Evolutionary conservation across 2,888 invertebrate species (phyloP).

Genomic region (Poecilobothrus nobilitatus): DNA sequence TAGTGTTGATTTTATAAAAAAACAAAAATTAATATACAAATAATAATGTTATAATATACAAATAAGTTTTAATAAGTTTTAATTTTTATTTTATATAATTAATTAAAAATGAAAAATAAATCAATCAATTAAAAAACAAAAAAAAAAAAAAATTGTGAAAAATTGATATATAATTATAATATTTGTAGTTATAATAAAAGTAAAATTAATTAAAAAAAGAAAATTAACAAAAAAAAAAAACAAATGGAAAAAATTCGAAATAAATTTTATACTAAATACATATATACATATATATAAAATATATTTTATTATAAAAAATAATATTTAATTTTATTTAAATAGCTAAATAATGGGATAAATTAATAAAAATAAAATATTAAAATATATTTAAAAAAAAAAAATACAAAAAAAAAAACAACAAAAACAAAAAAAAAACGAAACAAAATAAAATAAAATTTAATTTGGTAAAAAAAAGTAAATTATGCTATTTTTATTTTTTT

Average conservation of each 20-base stretch:
- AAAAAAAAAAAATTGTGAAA: background rate
- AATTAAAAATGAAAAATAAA: background rate
- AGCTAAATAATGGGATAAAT: constrained; percentile 1
- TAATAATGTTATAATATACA: background rate
- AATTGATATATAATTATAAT: background rate
- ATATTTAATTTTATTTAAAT: background rate
- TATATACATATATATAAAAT: background rate
- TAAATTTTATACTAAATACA: background rate
- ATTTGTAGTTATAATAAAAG: too few relatives aligned
- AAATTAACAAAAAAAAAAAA: background rate
- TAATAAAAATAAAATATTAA: background rate
- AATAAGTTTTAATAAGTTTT: background rate
- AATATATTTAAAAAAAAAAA: background rate
- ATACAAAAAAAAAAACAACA: background rate
- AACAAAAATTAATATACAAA: background rate
- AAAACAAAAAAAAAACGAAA: too few relatives aligned
- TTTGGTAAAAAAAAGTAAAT: too few relatives aligned
- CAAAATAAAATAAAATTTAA: too few relatives aligned
- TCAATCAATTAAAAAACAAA: background rate
- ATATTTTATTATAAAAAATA: background rate
- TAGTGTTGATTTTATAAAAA: constrained; percentile 1
- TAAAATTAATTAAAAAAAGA: background rate
- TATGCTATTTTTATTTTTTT: too few relatives aligned
- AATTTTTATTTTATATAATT: background rate
- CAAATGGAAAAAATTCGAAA: background rate